Evolutionary conservation across 2,113 vertebrate genomes (phyloP), one percentile per base, ranked within the genome.

Genomic region (Osmerus eperlanus): DNA sequence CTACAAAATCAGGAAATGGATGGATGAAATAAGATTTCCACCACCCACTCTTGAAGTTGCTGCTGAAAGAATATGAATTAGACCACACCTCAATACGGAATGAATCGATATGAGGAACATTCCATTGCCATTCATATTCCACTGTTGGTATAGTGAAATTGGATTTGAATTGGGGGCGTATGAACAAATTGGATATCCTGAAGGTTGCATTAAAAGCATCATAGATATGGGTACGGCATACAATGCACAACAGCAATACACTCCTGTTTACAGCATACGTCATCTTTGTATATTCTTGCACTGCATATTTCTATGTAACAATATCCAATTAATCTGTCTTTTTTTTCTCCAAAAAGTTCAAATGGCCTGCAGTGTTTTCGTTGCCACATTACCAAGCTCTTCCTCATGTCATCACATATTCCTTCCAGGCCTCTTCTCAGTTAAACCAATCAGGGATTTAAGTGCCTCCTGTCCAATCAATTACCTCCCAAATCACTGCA

Each of bases 401-500:
- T 78, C 83, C 67, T 69, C 61, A 80, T 75, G 52, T 84, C 68
- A 59, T 77, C 56, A 72, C 81, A 68, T 81, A 78, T 79, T 83
- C 75, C 75, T 70, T 65, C 80, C 75, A 78, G 74, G 67, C 81
- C 79, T 86, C 32, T 86, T 74, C 9, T 69, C 74, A 81, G 82
- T 86, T 89, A 91, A 93, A 92, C 87, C 88, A 92, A 91, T 92
- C 89, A 91, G 88, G 91, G 91, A 92, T 89, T 91, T 90, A 75
- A 85, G 61, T 69, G 87, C 85, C 89, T 90, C 88, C 79, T 81
- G 86, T 90, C 87, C 89, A 92, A 92, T 93, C 91, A 92, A 91
- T 93, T 91, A 92, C 87, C 79, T 85, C 74, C 79, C 84, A 91
- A 92, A 92, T 92, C 89, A 91, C 88, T 80, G 86, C 80, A 72